Base-by-base conservation (phyloP, 2,113 vertebrate genomes). In the Ondatra zibethicus region DNA sequence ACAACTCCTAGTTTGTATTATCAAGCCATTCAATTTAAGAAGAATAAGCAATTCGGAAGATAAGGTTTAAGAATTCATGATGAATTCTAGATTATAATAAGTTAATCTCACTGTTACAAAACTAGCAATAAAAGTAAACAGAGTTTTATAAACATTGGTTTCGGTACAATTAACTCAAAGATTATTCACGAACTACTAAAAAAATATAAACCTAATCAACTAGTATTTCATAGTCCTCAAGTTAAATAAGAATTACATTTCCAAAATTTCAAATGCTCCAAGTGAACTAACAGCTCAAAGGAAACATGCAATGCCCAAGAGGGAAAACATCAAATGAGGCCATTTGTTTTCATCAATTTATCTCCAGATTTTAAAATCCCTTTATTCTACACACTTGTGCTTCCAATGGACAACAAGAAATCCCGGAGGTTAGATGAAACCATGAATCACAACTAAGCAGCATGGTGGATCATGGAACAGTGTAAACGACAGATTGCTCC, bases 51-150 rank as follows among this genome's bases (percentile, higher is more conserved):
- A 63, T 61, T 90, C 68, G 25, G 36, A 93, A 96, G 72, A 55
- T 77, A 17, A 89, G 27, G 58, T 75, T 87, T 90, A 52, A 55
- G 13, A 58, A 58, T 80, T 80, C 23, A 94, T 85, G 61, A 63
- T 89, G n/a, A 82, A 92, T n/a, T 65, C 36, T 72, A 66, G 29
- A 84, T 91, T 68, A 45, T 72, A 95, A 68, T 39, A 92, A 42
- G 63, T 78, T 11, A 47, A 88, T 91, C 17, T 65, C 50, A 66
- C 2, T 50, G n/a, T 52, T 86, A 63, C 2, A 19, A 68, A 88
- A 92, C 42, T 11, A 75, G 5, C 55, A 47, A 85, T 55, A 77
- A 77, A 90, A 92, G 81, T 75, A 86, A 84, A 77, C 14, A 31
- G 66, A 82, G 55, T 75, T 75, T 45, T 66, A 70, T 96, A 93